These are phyloP conservation scores for Strigops habroptila DNA, from an alignment of 2,113 vertebrate species.

Conservation along the genomic window DNA sequence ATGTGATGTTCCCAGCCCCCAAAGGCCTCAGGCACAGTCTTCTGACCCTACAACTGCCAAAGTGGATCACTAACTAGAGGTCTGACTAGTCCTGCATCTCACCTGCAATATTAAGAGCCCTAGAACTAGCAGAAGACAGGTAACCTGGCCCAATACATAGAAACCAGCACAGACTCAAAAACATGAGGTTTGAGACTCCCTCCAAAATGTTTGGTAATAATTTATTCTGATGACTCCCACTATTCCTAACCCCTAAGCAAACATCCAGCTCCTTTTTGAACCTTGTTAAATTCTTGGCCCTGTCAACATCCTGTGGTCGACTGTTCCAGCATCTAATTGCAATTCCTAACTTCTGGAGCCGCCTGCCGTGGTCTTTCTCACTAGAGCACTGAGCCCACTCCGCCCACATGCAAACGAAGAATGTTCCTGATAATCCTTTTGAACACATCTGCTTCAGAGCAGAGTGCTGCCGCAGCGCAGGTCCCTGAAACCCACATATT, in stretches of 20 bases:
- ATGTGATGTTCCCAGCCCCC: neutral
- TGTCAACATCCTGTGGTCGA: slow-evolving; percentile 18
- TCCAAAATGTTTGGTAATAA: slow-evolving; percentile 21
- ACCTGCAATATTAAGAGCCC: neutral
- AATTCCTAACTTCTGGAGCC: slow-evolving; percentile 33
- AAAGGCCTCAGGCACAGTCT: neutral
- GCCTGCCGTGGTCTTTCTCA: neutral
- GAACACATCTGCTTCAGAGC: slow-evolving; percentile 32
- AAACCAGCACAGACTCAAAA: neutral
- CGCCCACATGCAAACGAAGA: neutral
- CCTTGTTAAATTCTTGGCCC: slow-evolving; percentile 53
- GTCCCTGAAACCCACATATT: neutral
- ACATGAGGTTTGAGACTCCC: neutral
- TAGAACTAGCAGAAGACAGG: neutral
- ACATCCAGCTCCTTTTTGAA: slow-evolving; percentile 29
- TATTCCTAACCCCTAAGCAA: slow-evolving; percentile 39
- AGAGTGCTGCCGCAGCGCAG: neutral
- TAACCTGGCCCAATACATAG: neutral
- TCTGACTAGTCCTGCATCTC: neutral
- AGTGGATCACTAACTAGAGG: neutral
- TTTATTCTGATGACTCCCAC: slow-evolving; percentile 44
- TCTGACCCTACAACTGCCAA: neutral
- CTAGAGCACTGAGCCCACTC: neutral
- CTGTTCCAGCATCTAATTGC: slow-evolving; percentile 56
- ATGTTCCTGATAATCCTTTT: slow-evolving; percentile 19